phyloP scores from a whole-genome alignment of 2,797 vertebrate genomes.

The Erithacus rubecula region DNA sequence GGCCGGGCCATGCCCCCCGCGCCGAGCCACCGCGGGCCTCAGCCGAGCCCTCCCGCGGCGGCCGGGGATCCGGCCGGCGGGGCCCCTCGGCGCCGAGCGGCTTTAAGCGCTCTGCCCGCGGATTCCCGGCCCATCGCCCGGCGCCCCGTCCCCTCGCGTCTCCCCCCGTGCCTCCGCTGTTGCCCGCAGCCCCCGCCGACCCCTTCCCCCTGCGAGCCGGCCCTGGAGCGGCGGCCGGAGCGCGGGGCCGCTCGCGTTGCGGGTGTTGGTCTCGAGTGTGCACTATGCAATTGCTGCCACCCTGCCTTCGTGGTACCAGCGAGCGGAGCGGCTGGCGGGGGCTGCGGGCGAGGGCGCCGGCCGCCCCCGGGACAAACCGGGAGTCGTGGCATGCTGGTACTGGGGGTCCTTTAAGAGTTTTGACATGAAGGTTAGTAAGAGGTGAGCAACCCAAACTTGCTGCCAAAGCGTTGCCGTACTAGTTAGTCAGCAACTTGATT shows the following conservation, averaged over 20 bases:
- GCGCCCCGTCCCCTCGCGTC: background rate
- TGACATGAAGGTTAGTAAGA: constrained; percentile 50
- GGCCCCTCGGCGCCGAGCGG: background rate
- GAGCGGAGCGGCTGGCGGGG: background rate
- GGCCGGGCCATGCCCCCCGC: background rate
- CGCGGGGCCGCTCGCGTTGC: background rate
- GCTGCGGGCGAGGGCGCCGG: background rate
- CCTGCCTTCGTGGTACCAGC: background rate
- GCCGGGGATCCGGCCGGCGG: background rate
- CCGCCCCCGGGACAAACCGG: background rate
- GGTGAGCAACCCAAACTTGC: constrained; percentile 11
- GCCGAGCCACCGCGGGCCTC: background rate
- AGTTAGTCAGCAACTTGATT: constrained; percentile 4
- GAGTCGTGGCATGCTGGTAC: background rate
- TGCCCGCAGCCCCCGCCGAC: background rate
- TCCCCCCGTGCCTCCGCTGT: background rate
- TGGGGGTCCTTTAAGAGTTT: background rate
- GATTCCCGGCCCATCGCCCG: background rate
- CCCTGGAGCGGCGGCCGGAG: background rate
- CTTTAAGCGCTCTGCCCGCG: background rate
- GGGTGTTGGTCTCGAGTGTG: background rate
- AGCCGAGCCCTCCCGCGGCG: background rate
- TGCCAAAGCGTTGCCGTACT: constrained; percentile 54
- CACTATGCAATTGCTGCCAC: constrained; percentile 54
- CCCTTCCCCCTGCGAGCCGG: background rate